Base-by-base conservation (phyloP, 2,797 vertebrate genomes). In the Salmo trutta region DNA sequence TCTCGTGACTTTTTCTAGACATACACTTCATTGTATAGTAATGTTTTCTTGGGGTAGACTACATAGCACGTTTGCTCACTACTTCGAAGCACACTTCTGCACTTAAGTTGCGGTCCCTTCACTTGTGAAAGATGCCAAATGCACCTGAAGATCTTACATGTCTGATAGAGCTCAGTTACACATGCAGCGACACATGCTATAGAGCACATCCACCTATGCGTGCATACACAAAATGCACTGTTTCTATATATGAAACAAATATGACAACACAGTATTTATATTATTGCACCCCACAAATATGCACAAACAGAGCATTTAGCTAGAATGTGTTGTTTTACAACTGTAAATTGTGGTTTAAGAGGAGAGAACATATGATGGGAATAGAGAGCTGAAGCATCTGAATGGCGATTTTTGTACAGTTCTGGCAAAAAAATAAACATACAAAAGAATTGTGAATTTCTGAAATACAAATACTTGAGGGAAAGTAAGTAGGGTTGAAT, bases 41-140 rank as follows among this genome's bases (percentile, higher is more conserved):
- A 69, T 74, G 31, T 77, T 21, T 77, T 75, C 70, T 65, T 27
- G 65, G 56, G 7, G 10, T 79, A 81, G 84, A 82, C 83, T 75
- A 81, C 77, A 77, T 65, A 77, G 62, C 64, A 83, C 73, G 76
- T 70, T 84, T 84, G 56, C 74, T 81, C 74, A 77, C 62, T 71
- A 24, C 19, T 71, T 84, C 7, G 31, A 75, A 21, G 52, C 71
- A 56, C 52, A 71, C 75, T 54, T 31, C 66, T 72, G 79, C 83
- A 81, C 82, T 86, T 56, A 77, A n/a, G 77, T 76, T 83, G 53
- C 59, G 77, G 56, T 86, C 85, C 77, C 82, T 82, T 81, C 27
- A 78, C 56, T 17, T 80, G 52, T 14, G 64, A 81, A 27, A 81
- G 84, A 89, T 88, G 90, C 87, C 82, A 87, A 84, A 87, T 77